A percentile compares a stretch with the other conserved stretches of the same genome.
Evolutionary conservation across 2,888 invertebrate species (phyloP).

Genomic region (Myopa testacea): DNA sequence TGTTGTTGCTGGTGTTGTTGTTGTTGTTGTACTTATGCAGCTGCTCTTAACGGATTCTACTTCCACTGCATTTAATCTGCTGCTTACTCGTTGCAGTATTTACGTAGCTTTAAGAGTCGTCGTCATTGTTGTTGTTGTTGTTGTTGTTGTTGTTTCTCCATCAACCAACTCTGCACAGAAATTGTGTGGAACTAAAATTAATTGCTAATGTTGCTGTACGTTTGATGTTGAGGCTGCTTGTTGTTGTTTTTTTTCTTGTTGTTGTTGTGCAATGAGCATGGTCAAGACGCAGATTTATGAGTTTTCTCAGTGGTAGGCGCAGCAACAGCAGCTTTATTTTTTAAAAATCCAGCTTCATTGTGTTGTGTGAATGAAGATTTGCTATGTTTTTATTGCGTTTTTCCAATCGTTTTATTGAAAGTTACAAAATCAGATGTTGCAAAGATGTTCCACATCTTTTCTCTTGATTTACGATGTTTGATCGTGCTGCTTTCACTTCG

Average conservation of each 20-base stretch:
- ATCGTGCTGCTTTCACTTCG: no score
- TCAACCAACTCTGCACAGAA: not conserved
- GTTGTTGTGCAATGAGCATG: not conserved
- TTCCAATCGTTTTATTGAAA: not conserved
- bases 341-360: not conserved
- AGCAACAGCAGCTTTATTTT: not conserved
- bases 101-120: not conserved
- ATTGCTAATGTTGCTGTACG: slow-evolving; percentile 17
- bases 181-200: slow-evolving; percentile 22
- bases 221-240: not conserved
- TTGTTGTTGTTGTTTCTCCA: not conserved
- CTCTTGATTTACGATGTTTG: no score
- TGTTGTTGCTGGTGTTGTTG: not conserved
- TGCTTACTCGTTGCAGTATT: not conserved
- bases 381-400: not conserved
- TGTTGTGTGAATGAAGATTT: not conserved
- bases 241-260: not conserved
- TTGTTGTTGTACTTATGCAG: not conserved
- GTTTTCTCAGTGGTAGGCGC: not conserved
- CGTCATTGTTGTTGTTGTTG: not conserved
- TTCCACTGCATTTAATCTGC: slow-evolving; percentile 19
- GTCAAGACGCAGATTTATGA: not conserved
- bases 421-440: no score
- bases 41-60: slow-evolving; percentile 10
- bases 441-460: no score